Evolutionary conservation across 1,140 invertebrate genomes (phyloP), one percentile per base, ranked within the genome.

Genomic region (Trichogramma pretiosum): DNA sequence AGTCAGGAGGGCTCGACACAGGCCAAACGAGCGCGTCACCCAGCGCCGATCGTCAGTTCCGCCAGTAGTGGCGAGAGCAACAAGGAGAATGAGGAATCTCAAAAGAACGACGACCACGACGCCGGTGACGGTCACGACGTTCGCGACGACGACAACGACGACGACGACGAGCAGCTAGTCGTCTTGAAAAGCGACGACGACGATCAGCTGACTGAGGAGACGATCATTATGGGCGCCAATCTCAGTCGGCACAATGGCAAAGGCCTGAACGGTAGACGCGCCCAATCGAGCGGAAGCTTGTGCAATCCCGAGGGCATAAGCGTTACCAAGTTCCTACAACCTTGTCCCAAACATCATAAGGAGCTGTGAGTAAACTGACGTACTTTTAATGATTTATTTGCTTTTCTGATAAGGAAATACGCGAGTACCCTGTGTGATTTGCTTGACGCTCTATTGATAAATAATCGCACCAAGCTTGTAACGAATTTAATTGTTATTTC

Each of bases 191-290:
- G 37, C 34, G 35, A 2, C 24, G 38, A 14, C 19, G 36, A 14
- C 39, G 46, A 8, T 5, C 9, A 5, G 34, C 8, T 10, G 43
- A 51, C 39, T 28, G 37, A 46, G 17, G 10, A 40, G 63, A 62
- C 48, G n/a, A n/a, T n/a, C n/a, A n/a, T n/a, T n/a, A 85, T 85
- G 83, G 83, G 83, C 53, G 82, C 82, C 21, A 85, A 85, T 68
- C 74, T 85, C 47, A 84, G 81, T 64, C 75, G 82, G 28, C 80
- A 82, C 60, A 82, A 76, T 50, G 75, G 75, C 47, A 84, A 84
- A 65, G 81, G 77, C 49, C 68, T 79, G 56, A 72, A 77, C 14
- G 81, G 82, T 28, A 75, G 84, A 10, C 72, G 83, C 38, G 81
- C 82, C 3, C 78, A 83, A 48, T 85, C 82, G 23, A 82, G 79